Evolutionary conservation across 2,113 vertebrate genomes (phyloP).

Genomic region (Crotalus viridis): DNA sequence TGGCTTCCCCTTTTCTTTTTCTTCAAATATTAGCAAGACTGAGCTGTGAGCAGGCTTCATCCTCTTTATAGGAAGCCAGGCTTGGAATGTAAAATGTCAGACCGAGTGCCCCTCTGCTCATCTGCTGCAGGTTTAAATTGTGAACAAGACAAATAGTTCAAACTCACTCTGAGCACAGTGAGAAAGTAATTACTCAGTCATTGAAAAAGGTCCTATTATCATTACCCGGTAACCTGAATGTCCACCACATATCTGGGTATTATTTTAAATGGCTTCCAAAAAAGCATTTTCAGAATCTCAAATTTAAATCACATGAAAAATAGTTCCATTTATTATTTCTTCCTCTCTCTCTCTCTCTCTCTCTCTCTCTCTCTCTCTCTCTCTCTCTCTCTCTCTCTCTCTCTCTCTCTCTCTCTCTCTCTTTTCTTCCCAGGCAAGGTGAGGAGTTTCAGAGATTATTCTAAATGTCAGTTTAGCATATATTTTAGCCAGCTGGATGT

Average conservation of each 20-base stretch:
- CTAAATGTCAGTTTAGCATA: slow-evolving; percentile 77
- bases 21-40: slow-evolving; percentile 50
- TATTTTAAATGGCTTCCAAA: slow-evolving; percentile 69
- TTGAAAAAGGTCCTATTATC: slow-evolving; percentile 62
- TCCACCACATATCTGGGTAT: slow-evolving; percentile 54
- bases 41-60: slow-evolving; percentile 22
- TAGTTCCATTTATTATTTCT: slow-evolving; percentile 58
- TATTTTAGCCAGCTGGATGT: slow-evolving; percentile 70
- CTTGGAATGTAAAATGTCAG: slow-evolving; percentile 55
- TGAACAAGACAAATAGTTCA: slow-evolving; percentile 56
- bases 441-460: slow-evolving; percentile 67
- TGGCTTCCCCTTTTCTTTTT: background rate
- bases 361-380: no score
- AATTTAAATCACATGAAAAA: slow-evolving; percentile 71
- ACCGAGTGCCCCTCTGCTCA: slow-evolving; percentile 40
- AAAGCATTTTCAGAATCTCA: slow-evolving; percentile 50
- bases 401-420: background rate
- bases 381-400: background rate
- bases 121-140: slow-evolving; percentile 53
- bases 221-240: slow-evolving; percentile 59
- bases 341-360: background rate
- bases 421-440: slow-evolving; percentile 32
- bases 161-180: slow-evolving; percentile 52
- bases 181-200: slow-evolving; percentile 66
- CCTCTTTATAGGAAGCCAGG: slow-evolving; percentile 32